Percentiles rank a stretch among this genome's conserved stretches.
phyloP scores from a whole-genome alignment of 2,113 vertebrate species.

The Uropsilus gracilis region DNA sequence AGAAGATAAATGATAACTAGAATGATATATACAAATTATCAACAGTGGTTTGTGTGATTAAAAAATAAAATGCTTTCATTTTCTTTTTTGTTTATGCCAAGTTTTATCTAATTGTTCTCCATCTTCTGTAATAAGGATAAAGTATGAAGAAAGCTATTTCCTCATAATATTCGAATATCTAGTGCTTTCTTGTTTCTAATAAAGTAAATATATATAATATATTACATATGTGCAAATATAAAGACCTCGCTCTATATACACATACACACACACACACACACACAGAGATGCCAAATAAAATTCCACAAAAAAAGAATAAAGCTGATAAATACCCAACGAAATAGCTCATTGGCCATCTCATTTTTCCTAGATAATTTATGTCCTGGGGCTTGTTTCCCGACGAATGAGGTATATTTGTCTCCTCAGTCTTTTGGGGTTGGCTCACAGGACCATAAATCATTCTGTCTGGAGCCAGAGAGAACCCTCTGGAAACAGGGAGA shows the following conservation, averaged over 20 bases:
- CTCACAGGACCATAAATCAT: constrained; percentile 65
- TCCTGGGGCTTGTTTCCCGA: constrained; percentile 48
- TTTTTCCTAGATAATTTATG: constrained; percentile 65
- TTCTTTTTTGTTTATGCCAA: neutral
- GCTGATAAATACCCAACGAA: constrained; percentile 22
- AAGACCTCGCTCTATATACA: neutral
- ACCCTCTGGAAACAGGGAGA: neutral
- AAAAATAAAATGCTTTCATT: neutral
- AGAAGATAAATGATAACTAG: too few relatives aligned
- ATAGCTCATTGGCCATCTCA: constrained; percentile 53
- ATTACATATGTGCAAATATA: neutral
- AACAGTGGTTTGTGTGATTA: neutral
- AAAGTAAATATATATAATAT: neutral
- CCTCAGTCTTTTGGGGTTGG: constrained; percentile 28
- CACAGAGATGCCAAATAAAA: too few relatives aligned
- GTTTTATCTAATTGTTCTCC: neutral
- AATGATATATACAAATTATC: neutral
- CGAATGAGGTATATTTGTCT: constrained; percentile 72
- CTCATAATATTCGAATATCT: neutral
- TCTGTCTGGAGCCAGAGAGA: constrained; percentile 46
- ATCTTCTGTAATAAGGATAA: neutral
- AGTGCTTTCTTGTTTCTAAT: constrained; percentile 8
- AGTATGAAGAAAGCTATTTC: neutral
- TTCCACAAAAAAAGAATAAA: constrained; percentile 23
- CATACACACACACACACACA: neutral